Conservation (phyloP, 2,113 vertebrate species). For the Mus spicilegus region DNA sequence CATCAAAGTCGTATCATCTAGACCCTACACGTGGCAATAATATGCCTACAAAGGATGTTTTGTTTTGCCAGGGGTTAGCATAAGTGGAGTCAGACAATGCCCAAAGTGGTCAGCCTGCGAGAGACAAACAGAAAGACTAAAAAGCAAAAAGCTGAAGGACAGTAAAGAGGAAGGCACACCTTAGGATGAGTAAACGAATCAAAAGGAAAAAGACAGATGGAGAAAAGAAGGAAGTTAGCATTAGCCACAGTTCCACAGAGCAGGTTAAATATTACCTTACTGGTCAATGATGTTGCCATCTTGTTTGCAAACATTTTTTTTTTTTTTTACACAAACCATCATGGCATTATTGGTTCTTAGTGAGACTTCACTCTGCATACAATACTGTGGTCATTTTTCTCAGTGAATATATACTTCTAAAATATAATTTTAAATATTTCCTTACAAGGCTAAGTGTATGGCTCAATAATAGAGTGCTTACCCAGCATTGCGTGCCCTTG, state of each 20-base stretch:
- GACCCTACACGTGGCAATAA: neutral
- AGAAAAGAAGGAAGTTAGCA: slow-evolving; percentile 21
- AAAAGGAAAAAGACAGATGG: neutral
- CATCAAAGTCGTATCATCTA: neutral
- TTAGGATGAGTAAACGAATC: neutral
- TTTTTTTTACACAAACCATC: slow-evolving; percentile 17
- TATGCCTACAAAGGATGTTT: slow-evolving; percentile 37
- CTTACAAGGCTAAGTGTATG: neutral
- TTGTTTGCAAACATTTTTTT: slow-evolving; percentile 58
- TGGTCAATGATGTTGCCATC: slow-evolving; percentile 4
- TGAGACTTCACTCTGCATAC: slow-evolving; percentile 1
- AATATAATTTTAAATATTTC: slow-evolving; percentile 48
- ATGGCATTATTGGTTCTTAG: slow-evolving; percentile 44
- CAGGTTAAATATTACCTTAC: slow-evolving; percentile 40
- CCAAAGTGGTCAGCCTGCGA: neutral
- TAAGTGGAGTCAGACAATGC: neutral
- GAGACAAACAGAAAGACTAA: neutral
- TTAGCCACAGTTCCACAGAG: neutral
- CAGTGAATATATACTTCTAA: slow-evolving; percentile 38
- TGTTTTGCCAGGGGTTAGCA: neutral
- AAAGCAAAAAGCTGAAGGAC: neutral
- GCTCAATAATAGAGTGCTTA: neutral
- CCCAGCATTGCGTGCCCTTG: neutral
- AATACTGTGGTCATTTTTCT: slow-evolving; percentile 9
- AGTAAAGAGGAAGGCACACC: neutral